These are phyloP conservation scores for Cygnus buccinator DNA, from an alignment of 2,113 vertebrate genomes.

Conservation along the genomic window DNA sequence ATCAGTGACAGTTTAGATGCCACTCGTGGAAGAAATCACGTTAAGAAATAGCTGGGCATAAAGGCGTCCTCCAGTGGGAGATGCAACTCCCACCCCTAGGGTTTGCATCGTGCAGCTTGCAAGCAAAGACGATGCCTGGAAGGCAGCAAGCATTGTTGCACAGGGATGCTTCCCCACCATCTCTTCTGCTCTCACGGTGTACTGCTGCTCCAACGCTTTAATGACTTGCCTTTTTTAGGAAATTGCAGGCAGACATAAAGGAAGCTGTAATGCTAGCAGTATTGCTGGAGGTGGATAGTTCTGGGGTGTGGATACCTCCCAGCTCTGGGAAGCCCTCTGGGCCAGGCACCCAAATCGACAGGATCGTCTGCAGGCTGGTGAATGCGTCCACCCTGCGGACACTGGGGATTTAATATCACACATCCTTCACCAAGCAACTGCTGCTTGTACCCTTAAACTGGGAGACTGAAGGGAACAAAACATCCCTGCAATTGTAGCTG, in stretches of 20 bases:
- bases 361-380: neutral
- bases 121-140: neutral
- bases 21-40: neutral
- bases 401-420: neutral
- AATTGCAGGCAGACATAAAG: neutral
- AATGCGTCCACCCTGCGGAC: neutral
- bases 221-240: neutral
- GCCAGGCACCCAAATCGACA: neutral
- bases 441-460: neutral
- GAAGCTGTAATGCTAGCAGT: neutral
- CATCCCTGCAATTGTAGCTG: neutral
- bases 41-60: neutral
- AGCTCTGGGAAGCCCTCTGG: neutral
- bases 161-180: accelerated
- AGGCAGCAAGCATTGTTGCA: neutral
- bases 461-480: neutral
- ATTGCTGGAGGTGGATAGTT: neutral
- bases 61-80: accelerated
- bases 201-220: neutral
- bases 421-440: neutral
- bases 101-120: neutral
- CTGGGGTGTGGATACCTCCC: neutral
- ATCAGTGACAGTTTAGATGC: neutral
- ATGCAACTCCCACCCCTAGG: neutral
- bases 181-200: neutral